Percentiles rank a stretch among this genome's conserved stretches.
phyloP scores from a whole-genome alignment of 2,888 invertebrate species.

The Ochropacha duplaris region DNA sequence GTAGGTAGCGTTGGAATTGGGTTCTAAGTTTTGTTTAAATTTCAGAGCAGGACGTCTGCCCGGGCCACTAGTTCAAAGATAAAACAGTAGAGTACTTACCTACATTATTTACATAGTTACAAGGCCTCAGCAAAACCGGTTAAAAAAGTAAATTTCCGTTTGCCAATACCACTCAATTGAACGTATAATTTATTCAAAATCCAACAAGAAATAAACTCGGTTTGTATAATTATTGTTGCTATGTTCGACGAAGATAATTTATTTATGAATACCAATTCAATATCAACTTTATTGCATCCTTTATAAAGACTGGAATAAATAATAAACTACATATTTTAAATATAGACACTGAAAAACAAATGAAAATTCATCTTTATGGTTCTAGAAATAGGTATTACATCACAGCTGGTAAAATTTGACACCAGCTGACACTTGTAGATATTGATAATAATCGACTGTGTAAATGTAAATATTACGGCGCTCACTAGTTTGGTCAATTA shows the following conservation, averaged over 20 bases:
- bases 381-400: neutral
- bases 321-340: neutral
- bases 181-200: conserved; percentile 20
- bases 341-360: neutral
- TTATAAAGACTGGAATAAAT: neutral
- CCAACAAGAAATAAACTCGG: conserved; percentile 18
- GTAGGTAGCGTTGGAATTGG: too few relatives aligned
- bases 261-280: neutral
- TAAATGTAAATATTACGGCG: too few relatives aligned
- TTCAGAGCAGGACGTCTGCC: too few relatives aligned
- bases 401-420: neutral
- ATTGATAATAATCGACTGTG: neutral
- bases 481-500: too few relatives aligned
- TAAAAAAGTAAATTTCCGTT: neutral
- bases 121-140: neutral
- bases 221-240: conserved; percentile 14
- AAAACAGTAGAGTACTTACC: too few relatives aligned
- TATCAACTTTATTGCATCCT: neutral
- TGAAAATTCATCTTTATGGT: neutral
- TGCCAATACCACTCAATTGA: conserved; percentile 14
- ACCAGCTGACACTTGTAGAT: neutral
- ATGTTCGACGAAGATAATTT: neutral
- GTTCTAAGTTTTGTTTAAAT: too few relatives aligned
- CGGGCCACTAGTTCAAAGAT: too few relatives aligned
- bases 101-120: too few relatives aligned